Evolutionary conservation across 2,113 vertebrate species (phyloP).

Genomic region (Accipiter virgatus): DNA sequence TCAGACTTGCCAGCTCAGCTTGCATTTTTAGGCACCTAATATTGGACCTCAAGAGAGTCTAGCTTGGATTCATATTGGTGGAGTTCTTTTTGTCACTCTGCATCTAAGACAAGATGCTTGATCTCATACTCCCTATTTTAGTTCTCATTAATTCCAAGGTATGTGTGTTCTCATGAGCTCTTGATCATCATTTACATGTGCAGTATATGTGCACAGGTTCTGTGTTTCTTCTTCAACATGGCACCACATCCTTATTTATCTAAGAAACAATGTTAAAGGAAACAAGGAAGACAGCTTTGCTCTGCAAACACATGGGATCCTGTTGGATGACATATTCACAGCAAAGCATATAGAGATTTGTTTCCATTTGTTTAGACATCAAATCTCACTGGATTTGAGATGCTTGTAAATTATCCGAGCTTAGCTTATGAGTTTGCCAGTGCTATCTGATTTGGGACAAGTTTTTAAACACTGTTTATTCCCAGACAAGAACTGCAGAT

Average conservation of each 20-base stretch:
- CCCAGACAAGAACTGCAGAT: background rate
- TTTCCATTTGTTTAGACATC: conserved; percentile 26
- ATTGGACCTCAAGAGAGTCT: background rate
- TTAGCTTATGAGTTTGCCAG: background rate
- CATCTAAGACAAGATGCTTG: background rate
- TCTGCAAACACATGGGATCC: background rate
- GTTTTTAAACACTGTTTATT: background rate
- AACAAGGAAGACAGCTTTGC: background rate
- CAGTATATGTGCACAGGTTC: background rate
- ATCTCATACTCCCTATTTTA: background rate
- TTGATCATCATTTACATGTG: background rate
- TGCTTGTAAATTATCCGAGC: background rate
- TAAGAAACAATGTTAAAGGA: background rate
- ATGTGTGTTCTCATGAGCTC: background rate
- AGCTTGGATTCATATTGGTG: background rate
- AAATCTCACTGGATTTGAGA: conserved; percentile 15
- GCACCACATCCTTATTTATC: background rate
- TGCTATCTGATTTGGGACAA: background rate
- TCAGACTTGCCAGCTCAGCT: background rate
- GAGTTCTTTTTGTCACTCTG: background rate
- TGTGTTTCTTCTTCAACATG: background rate
- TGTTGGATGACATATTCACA: background rate
- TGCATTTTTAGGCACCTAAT: background rate
- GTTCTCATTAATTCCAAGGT: background rate
- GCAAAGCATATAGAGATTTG: background rate